Percentiles rank a stretch among this genome's conserved stretches.
These are phyloP conservation scores for Anarsia innoxiella DNA, from an alignment of 2,888 invertebrate genomes.

Conservation along the genomic window DNA sequence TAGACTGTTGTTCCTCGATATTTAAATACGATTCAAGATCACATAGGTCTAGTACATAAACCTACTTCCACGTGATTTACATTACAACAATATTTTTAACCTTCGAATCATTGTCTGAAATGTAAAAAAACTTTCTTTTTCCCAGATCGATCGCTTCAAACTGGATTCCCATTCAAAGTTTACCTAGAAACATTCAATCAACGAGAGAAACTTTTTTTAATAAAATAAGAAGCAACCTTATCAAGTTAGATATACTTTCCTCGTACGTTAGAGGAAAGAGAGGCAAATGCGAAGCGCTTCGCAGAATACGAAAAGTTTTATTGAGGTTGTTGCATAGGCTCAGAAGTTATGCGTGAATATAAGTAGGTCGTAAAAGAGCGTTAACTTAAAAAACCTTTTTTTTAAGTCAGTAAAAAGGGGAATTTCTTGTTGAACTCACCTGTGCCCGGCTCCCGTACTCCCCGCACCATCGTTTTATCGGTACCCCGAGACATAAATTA, in stretches of 20 bases:
- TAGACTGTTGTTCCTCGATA: no score
- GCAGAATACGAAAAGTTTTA: constrained; percentile 15
- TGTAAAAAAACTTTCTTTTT: no score
- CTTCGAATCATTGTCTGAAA: no score
- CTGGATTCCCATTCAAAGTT: no score
- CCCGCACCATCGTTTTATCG: constrained; percentile 53
- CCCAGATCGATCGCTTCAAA: no score
- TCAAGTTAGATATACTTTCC: not conserved
- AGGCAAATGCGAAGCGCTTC: constrained; percentile 9
- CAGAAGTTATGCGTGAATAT: constrained; percentile 28
- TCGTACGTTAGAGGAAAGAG: not conserved
- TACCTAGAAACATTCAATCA: no score
- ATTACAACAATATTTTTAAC: no score
- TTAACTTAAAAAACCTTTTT: constrained; percentile 24
- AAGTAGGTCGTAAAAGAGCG: constrained; percentile 29
- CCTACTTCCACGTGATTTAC: no score
- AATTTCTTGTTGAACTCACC: constrained; percentile 49
- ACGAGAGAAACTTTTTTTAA: not conserved
- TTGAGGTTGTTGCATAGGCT: constrained; percentile 15
- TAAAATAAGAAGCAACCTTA: not conserved
- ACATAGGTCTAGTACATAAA: no score
- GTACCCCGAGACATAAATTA: constrained; percentile 64
- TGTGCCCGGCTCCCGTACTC: constrained; percentile 49
- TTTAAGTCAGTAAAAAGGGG: constrained; percentile 27
- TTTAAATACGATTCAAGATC: no score